These are phyloP conservation scores for Huso huso DNA, from an alignment of 2,797 vertebrate genomes.

Conservation along the genomic window DNA sequence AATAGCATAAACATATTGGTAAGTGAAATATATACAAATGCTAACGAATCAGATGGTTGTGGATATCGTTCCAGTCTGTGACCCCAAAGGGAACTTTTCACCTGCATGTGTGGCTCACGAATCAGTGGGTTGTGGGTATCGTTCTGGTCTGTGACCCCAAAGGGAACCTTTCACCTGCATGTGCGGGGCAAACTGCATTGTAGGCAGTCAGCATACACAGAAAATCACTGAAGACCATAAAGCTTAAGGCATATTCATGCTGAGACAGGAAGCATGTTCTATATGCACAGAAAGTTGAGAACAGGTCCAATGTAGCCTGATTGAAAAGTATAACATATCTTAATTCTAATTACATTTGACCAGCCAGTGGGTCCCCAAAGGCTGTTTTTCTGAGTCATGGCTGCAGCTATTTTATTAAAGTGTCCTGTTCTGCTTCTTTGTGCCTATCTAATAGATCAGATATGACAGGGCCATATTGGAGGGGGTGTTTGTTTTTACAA, in stretches of 20 bases:
- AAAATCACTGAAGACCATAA: not conserved
- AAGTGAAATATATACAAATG: too few relatives aligned
- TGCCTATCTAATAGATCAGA: conserved; percentile 14
- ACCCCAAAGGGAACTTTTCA: too few relatives aligned
- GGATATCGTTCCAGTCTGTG: too few relatives aligned
- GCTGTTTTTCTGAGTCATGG: conserved; percentile 12
- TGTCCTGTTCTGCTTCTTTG: conserved; percentile 17
- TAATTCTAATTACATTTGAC: conserved; percentile 43
- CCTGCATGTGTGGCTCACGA: too few relatives aligned
- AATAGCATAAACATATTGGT: too few relatives aligned
- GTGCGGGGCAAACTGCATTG: too few relatives aligned
- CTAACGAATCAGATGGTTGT: too few relatives aligned
- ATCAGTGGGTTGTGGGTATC: too few relatives aligned
- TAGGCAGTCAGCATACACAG: too few relatives aligned
- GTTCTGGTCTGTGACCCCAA: too few relatives aligned
- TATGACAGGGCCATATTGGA: conserved; percentile 19
- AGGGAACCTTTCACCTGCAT: too few relatives aligned
- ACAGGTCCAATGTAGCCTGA: conserved; percentile 12
- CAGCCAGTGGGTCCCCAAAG: conserved; percentile 29
- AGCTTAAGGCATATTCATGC: not conserved
- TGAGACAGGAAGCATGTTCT: conserved; percentile 4
- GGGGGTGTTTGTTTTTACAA: conserved; percentile 21
- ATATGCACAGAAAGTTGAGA: conserved; percentile 21
- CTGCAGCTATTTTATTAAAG: not conserved
- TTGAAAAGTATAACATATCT: conserved; percentile 5